Conservation (phyloP, 2,888 invertebrate genomes). For the Yponomeuta cagnagella region DNA sequence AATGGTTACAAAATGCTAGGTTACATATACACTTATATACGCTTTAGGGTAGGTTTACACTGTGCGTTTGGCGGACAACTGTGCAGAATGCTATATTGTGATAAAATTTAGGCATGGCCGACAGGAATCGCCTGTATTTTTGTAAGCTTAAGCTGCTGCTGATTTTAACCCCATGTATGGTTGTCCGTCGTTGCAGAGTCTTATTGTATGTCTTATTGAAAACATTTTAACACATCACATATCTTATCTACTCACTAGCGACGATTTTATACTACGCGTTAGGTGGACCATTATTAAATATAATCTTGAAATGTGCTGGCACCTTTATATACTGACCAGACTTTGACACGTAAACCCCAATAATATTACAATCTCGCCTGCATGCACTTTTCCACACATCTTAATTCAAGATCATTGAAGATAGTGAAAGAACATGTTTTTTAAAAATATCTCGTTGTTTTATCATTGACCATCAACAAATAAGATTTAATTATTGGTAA, state of each 20-base stretch:
- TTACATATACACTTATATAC: slow-evolving; percentile 38
- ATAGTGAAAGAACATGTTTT: no score
- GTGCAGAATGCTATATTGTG: slow-evolving; percentile 4
- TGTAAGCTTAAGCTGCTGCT: not conserved
- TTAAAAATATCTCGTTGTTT: no score
- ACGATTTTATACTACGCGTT: slow-evolving; percentile 61
- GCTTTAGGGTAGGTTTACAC: slow-evolving; percentile 60
- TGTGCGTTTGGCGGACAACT: slow-evolving; percentile 26
- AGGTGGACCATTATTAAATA: slow-evolving; percentile 50
- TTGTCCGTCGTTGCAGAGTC: not conserved
- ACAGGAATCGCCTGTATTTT: not conserved
- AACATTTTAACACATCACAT: slow-evolving; percentile 64
- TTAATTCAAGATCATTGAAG: not conserved
- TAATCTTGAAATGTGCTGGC: not conserved
- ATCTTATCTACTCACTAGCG: slow-evolving; percentile 66
- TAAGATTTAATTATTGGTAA: no score
- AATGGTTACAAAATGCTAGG: slow-evolving; percentile 3
- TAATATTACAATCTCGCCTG: not conserved
- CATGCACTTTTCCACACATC: not conserved
- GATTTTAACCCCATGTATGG: not conserved
- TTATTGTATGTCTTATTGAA: slow-evolving; percentile 2
- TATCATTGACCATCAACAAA: no score
- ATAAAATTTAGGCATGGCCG: not conserved
- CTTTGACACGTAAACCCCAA: not conserved
- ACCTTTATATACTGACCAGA: not conserved